phyloP scores from a whole-genome alignment of 2,888 invertebrate species.

The Cremastinae sp. region DNA sequence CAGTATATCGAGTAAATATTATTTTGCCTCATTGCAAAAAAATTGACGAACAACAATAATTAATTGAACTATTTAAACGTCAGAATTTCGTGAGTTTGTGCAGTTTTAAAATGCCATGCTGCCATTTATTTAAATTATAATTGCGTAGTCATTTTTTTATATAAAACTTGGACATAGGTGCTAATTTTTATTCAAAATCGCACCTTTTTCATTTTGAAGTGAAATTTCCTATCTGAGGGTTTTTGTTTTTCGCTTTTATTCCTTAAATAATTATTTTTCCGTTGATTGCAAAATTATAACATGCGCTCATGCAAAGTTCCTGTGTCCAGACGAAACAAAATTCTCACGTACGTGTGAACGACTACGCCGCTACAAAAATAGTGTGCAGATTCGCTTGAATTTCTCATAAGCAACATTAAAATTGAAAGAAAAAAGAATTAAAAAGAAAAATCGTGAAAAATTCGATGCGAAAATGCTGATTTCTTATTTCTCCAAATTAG shows the following conservation, averaged over 20 bases:
- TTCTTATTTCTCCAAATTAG: slow-evolving; percentile 29
- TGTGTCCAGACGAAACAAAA: slow-evolving; percentile 2
- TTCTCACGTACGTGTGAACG: slow-evolving; percentile 8
- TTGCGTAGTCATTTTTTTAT: no score
- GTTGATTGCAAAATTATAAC: not conserved
- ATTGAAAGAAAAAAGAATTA: slow-evolving; percentile 25
- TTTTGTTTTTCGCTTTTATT: not conserved
- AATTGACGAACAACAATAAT: no score
- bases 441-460: slow-evolving; percentile 19
- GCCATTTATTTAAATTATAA: no score
- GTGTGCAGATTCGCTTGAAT: slow-evolving; percentile 24
- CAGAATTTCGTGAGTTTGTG: no score
- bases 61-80: no score
- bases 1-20: no score
- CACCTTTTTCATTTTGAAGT: no score
- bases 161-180: no score
- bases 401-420: slow-evolving; percentile 12
- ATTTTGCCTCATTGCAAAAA: no score
- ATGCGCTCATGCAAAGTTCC: slow-evolving; percentile 34
- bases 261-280: not conserved
- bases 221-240: no score
- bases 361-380: slow-evolving; percentile 29
- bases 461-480: slow-evolving; percentile 23
- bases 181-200: no score
- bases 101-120: no score